These are phyloP conservation scores for Thunnus thynnus DNA, from an alignment of 2,113 vertebrate genomes.

Conservation along the genomic window DNA sequence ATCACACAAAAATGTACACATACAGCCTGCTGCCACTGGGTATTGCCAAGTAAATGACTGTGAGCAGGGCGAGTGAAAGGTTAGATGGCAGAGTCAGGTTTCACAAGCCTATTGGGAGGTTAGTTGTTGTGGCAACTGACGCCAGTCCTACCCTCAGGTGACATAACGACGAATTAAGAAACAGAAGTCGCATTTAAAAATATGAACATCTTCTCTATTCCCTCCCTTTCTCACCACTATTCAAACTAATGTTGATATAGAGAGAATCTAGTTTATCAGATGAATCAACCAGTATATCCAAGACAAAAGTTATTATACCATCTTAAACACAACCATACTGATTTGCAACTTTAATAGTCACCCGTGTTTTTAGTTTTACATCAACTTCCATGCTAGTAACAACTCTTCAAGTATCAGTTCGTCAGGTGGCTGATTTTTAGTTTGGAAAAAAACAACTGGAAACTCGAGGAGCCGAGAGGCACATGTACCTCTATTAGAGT, in stretches of 20 bases:
- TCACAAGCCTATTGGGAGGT: constrained; percentile 41
- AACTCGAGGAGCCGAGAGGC: constrained; percentile 25
- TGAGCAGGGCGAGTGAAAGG: constrained; percentile 55
- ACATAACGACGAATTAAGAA: constrained; percentile 22
- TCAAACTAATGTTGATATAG: too few species aligned
- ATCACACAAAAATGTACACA: background rate
- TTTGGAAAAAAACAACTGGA: constrained; percentile 5
- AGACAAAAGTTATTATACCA: too few species aligned
- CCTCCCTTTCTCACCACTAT: too few species aligned
- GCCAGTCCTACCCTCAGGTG: constrained; percentile 24
- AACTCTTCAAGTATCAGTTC: background rate
- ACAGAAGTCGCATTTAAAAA: background rate
- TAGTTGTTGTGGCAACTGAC: constrained; percentile 57
- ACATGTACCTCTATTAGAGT: background rate
- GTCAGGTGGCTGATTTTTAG: constrained; percentile 5
- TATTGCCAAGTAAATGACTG: constrained; percentile 43
- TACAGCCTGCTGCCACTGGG: constrained; percentile 11
- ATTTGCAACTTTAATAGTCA: too few species aligned
- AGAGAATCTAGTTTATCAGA: too few species aligned
- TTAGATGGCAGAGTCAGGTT: constrained; percentile 62
- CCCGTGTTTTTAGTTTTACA: background rate
- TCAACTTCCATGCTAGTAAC: background rate
- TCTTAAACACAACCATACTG: too few species aligned
- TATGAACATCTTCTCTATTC: background rate
- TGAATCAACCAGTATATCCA: too few species aligned